phyloP scores from a whole-genome alignment of 2,888 invertebrate species.

The Scaptomyza caliginosa region DNA sequence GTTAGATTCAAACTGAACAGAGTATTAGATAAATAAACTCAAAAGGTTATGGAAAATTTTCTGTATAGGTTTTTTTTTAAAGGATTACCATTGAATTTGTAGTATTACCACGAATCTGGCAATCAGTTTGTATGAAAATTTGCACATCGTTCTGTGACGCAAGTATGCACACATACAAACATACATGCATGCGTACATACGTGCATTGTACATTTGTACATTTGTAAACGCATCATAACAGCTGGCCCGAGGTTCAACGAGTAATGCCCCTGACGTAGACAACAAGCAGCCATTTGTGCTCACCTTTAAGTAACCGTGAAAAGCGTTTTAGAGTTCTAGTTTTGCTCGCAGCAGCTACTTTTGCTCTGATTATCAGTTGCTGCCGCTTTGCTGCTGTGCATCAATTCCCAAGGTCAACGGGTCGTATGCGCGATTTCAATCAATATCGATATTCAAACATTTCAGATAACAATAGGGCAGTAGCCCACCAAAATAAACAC shows the following conservation, averaged over 20 bases:
- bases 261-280: constrained; percentile 30
- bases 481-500: not conserved
- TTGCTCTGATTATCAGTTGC: constrained; percentile 44
- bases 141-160: constrained; percentile 28
- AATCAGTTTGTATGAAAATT: constrained; percentile 2
- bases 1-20: too few species aligned
- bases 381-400: not conserved
- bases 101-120: not conserved
- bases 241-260: constrained; percentile 26
- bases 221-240: constrained; percentile 17
- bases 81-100: not conserved
- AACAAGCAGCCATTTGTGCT: constrained; percentile 20
- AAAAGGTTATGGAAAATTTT: not conserved
- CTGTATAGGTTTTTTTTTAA: not conserved
- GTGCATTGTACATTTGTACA: constrained; percentile 10
- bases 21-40: not conserved
- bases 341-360: not conserved
- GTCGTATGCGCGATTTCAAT: constrained; percentile 25
- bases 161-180: constrained; percentile 12
- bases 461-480: constrained; percentile 1
- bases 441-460: not conserved
- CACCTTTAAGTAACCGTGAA: constrained; percentile 78
- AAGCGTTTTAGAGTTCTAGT: constrained; percentile 23
- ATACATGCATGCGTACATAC: not conserved
- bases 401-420: constrained; percentile 50